A percentile compares a stretch with the other conserved stretches of the same genome.
These are phyloP conservation scores for Muscicapa comitata DNA, from an alignment of 2,797 vertebrate genomes.

Conservation along the genomic window DNA sequence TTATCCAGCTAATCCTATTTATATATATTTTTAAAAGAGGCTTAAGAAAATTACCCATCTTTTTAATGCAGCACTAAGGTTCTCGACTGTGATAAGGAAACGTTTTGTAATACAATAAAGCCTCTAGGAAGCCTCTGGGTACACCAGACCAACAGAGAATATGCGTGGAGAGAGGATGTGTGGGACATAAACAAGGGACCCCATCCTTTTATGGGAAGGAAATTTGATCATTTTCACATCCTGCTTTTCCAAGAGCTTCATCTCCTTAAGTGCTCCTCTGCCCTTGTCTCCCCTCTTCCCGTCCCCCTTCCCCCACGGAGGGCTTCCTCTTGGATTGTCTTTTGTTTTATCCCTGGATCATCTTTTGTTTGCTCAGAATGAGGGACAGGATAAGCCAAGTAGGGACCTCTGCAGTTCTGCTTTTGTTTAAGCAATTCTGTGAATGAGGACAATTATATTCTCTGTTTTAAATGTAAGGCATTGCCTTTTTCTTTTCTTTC, in stretches of 20 bases:
- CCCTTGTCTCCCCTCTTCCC: conserved; percentile 1
- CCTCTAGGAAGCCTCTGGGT: conserved; percentile 76
- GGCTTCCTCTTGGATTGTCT: conserved; percentile 41
- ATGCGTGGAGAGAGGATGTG: conserved; percentile 61
- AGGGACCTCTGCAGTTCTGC: conserved; percentile 23
- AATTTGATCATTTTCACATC: conserved; percentile 71
- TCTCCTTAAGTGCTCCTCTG: conserved; percentile 50
- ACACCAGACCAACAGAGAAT: conserved; percentile 39
- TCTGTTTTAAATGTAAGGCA: conserved; percentile 23
- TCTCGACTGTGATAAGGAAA: conserved; percentile 77
- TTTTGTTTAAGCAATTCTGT: conserved; percentile 12
- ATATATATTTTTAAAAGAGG: conserved; percentile 73
- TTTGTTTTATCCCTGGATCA: conserved; percentile 30
- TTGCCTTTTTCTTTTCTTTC: conserved; percentile 57
- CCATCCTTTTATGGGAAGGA: conserved; percentile 71
- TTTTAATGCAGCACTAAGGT: conserved; percentile 78
- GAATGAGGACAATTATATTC: conserved; percentile 3
- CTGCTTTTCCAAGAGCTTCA: conserved; percentile 65
- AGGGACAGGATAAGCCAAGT: not conserved
- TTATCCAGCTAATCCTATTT: conserved; percentile 80
- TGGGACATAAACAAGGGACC: conserved; percentile 69
- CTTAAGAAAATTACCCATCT: conserved; percentile 81
- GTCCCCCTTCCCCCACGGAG: not conserved
- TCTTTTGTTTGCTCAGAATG: conserved; percentile 53
- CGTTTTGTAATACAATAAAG: conserved; percentile 79